Evolutionary conservation across 2,888 invertebrate species (phyloP), one percentile per base, ranked within the genome.

Genomic region (Clanis bilineata): DNA sequence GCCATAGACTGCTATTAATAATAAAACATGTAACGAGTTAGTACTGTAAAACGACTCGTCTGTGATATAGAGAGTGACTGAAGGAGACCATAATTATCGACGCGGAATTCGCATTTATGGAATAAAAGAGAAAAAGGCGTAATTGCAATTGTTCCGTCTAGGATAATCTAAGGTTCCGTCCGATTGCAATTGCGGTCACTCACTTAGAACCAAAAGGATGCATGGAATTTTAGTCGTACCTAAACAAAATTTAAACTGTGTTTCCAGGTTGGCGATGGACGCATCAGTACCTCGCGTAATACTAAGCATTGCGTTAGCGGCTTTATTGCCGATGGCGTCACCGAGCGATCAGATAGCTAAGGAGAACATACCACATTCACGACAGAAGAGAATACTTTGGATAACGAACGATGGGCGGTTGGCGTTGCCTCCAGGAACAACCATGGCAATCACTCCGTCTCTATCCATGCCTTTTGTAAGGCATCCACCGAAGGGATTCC

Each of bases 381-480:
- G 97, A 64, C 96, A 96, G 81, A 97, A 97, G 82, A 94, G 97
- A 76, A 93, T 97, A 71, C 91, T 97, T 45, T 97, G 97, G 97
- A 94, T 97, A 66, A 97, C 97, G 9, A 95, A 96, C 67, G 97
- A 97, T 80, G 97, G 97, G 1, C 92, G 97, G 5, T 85, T 97
- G 73, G 97, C 97, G 0, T 80, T 97, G 68, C 97, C 97, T 1
- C 97, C 97, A 0, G 97, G 97, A 45, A 97, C 97, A 0, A 93
- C 95, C 2, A 93, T 97, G 86, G 94, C 95, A 25, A 95, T 97
- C 69, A 94, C 96, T 3, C 97, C 97, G 9, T 96, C 97, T 4
- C 83, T 97, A 47, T 95, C 96, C 4, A 90, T 97, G 91, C 97
- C 97, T 9, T 95, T 97, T 74, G 96, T 97, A 3, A 91, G 97